These are phyloP conservation scores for Lordiphosa fenestrarum DNA, from an alignment of 2,888 invertebrate genomes.

Conservation along the genomic window DNA sequence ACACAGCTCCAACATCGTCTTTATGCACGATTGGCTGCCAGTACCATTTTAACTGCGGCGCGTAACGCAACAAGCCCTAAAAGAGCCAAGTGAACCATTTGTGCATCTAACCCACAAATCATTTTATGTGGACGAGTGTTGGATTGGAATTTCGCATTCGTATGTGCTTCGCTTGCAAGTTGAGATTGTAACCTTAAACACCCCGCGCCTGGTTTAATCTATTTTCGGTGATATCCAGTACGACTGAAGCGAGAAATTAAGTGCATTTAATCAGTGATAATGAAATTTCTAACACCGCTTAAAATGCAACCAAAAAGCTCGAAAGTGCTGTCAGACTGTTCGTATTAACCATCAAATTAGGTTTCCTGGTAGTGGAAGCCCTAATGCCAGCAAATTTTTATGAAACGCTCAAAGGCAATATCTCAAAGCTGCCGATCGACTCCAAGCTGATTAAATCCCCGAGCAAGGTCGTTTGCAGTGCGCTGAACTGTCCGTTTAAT, in stretches of 20 bases:
- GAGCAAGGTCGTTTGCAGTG: slow-evolving; percentile 53
- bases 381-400: slow-evolving; percentile 1
- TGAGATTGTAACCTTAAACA: slow-evolving; percentile 8
- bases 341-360: not conserved
- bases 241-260: slow-evolving; percentile 3
- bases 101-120: slow-evolving; percentile 21
- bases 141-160: slow-evolving; percentile 20
- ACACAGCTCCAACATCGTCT: slow-evolving; percentile 54
- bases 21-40: slow-evolving; percentile 77
- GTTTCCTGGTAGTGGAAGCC: slow-evolving; percentile 6
- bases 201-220: not conserved
- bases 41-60: slow-evolving; percentile 74
- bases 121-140: slow-evolving; percentile 36
- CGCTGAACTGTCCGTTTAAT: slow-evolving; percentile 41
- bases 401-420: slow-evolving; percentile 1
- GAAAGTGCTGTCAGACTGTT: slow-evolving; percentile 3
- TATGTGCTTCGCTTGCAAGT: slow-evolving; percentile 10
- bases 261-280: too few relatives aligned
- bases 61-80: slow-evolving; percentile 69
- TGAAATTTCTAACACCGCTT: slow-evolving; percentile 3
- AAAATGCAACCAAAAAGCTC: not conserved
- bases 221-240: slow-evolving; percentile 2
- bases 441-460: slow-evolving; percentile 49
- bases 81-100: slow-evolving; percentile 31
- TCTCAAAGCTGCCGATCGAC: slow-evolving; percentile 17